phyloP scores from a whole-genome alignment of 30 jellyfish, hydroid and myxozoan genomes.

The Calvadosia cruxmelitensis region DNA sequence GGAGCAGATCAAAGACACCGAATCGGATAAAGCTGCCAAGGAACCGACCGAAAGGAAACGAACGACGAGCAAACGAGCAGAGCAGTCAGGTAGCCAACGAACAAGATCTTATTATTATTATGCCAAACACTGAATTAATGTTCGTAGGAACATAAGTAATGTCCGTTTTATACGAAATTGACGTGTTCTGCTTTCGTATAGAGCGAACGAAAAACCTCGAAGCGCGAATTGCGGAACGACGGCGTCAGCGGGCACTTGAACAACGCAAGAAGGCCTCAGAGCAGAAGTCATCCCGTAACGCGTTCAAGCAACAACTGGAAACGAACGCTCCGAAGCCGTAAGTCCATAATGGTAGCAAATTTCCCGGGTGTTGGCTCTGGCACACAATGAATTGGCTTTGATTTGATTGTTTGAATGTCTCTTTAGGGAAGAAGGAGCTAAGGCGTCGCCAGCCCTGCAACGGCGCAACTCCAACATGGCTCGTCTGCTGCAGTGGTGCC shows the following conservation, averaged over 20 bases:
- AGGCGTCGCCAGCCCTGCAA: constrained; percentile 37
- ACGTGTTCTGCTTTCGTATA: too few relatives aligned
- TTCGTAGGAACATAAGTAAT: too few relatives aligned
- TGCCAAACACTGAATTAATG: too few relatives aligned
- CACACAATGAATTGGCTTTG: neutral
- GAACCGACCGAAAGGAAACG: neutral
- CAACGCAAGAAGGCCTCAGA: neutral
- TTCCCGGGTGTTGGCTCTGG: neutral
- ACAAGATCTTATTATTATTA: too few relatives aligned
- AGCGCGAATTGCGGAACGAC: neutral
- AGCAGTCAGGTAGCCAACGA: neutral
- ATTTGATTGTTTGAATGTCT: too few relatives aligned
- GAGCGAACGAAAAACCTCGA: neutral
- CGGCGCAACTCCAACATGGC: constrained; percentile 68
- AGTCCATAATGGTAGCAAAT: neutral
- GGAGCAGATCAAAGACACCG: neutral
- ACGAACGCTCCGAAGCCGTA: constrained; percentile 47
- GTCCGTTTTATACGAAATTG: too few relatives aligned
- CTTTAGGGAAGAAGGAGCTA: neutral
- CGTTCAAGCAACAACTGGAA: constrained; percentile 83
- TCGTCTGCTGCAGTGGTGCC: constrained; percentile 79
- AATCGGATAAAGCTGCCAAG: neutral
- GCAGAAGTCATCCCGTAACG: constrained; percentile 22
- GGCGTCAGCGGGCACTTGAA: neutral
- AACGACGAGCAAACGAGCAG: neutral